These are phyloP conservation scores for Ceramica pisi DNA, from an alignment of 2,888 invertebrate species.

Conservation along the genomic window DNA sequence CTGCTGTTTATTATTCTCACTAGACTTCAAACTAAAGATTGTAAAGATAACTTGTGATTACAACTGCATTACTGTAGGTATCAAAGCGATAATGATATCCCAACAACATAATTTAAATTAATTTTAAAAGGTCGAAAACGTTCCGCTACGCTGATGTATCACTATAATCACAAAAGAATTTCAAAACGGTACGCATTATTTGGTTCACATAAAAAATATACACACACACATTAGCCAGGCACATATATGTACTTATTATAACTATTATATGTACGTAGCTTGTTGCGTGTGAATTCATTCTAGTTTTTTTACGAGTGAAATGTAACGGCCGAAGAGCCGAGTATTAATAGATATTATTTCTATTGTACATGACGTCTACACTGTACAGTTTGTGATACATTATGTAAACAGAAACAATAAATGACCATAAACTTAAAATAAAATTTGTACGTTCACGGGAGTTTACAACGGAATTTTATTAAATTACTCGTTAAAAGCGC, in stretches of 20 bases:
- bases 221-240: slow-evolving; percentile 29
- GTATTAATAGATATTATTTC: slow-evolving; percentile 46
- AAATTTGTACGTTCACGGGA: background rate
- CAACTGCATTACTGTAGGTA: slow-evolving; percentile 13
- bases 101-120: slow-evolving; percentile 22
- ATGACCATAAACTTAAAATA: background rate
- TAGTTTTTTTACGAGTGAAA: slow-evolving; percentile 59
- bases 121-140: slow-evolving; percentile 14
- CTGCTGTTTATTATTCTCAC: background rate
- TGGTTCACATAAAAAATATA: slow-evolving; percentile 34
- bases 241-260: slow-evolving; percentile 40
- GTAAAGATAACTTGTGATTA: slow-evolving; percentile 16
- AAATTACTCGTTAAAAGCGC: background rate
- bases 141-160: slow-evolving; percentile 34
- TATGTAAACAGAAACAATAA: slow-evolving; percentile 15
- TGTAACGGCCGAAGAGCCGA: slow-evolving; percentile 44
- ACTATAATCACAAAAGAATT: slow-evolving; percentile 35
- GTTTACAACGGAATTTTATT: background rate
- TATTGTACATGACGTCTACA: slow-evolving; percentile 11
- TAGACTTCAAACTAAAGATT: background rate
- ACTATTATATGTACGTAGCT: slow-evolving; percentile 52
- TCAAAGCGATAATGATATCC: slow-evolving; percentile 13
- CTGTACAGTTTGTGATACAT: slow-evolving; percentile 5
- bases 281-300: slow-evolving; percentile 63
- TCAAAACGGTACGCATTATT: slow-evolving; percentile 50